Percentiles rank a stretch among this genome's conserved stretches.
Evolutionary conservation across 2,888 invertebrate genomes (phyloP).

Genomic region (Antitype chi): DNA sequence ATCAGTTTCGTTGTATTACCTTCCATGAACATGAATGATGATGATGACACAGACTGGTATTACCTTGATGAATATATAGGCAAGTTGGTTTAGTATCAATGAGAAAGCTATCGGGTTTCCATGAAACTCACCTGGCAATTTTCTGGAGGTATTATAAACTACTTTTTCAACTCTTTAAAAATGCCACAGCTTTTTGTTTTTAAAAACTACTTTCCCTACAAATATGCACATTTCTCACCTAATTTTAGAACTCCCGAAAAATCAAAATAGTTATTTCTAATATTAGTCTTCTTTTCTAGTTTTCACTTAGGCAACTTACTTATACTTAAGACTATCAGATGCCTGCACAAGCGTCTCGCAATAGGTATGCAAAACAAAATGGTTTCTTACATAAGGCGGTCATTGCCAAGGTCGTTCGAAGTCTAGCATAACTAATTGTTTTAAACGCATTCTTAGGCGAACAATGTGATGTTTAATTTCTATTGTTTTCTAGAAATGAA

Average conservation of each 20-base stretch:
- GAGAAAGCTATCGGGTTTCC: background rate
- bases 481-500: conserved; percentile 46
- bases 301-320: conserved; percentile 15
- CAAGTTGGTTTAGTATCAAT: background rate
- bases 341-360: conserved; percentile 59
- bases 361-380: conserved; percentile 69
- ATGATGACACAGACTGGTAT: background rate
- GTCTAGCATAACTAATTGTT: conserved; percentile 38
- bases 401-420: conserved; percentile 72
- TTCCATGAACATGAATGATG: background rate
- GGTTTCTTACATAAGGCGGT: conserved; percentile 64
- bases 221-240: background rate
- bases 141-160: background rate
- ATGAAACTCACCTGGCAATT: background rate
- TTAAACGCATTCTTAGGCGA: conserved; percentile 45
- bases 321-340: conserved; percentile 19
- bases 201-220: background rate
- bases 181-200: background rate
- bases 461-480: conserved; percentile 44
- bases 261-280: background rate
- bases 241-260: background rate
- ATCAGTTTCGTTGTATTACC: background rate
- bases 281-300: background rate
- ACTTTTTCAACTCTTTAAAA: background rate
- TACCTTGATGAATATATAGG: background rate